A percentile compares a stretch with the other conserved stretches of the same genome.
Conservation (phyloP, 2,797 vertebrate genomes). For the Lophotriccus pileatus region DNA sequence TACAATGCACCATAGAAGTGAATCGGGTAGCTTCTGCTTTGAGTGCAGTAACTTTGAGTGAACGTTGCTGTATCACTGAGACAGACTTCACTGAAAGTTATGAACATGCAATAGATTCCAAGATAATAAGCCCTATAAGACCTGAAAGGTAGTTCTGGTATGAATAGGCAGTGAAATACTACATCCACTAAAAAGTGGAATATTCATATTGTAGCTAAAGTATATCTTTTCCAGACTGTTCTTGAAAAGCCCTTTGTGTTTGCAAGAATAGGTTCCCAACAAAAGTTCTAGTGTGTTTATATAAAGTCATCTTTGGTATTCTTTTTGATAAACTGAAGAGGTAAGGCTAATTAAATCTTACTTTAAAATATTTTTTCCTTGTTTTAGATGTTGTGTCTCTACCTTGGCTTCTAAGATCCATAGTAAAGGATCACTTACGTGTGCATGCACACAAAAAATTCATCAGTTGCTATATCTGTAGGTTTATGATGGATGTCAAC, state of each 20-base stretch:
- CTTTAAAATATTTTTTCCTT: background rate
- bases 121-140: background rate
- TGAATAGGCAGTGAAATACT: background rate
- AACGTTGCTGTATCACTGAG: background rate
- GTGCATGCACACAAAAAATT: background rate
- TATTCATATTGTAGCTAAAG: background rate
- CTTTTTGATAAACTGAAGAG: background rate
- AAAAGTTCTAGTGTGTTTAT: background rate
- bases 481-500: background rate
- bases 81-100: background rate
- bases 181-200: background rate
- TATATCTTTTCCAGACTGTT: background rate
- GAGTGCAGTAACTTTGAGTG: background rate
- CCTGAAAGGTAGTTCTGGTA: background rate
- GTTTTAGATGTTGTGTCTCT: background rate
- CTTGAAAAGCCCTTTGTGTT: background rate
- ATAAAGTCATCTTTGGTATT: background rate
- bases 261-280: background rate
- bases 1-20: background rate
- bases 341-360: background rate
- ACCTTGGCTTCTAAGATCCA: background rate
- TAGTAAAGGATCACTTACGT: background rate
- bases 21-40: background rate
- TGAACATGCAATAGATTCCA: rapidly evolving
- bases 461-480: background rate